Conservation (phyloP, 2,888 invertebrate species). For the Deilephila porcellus region DNA sequence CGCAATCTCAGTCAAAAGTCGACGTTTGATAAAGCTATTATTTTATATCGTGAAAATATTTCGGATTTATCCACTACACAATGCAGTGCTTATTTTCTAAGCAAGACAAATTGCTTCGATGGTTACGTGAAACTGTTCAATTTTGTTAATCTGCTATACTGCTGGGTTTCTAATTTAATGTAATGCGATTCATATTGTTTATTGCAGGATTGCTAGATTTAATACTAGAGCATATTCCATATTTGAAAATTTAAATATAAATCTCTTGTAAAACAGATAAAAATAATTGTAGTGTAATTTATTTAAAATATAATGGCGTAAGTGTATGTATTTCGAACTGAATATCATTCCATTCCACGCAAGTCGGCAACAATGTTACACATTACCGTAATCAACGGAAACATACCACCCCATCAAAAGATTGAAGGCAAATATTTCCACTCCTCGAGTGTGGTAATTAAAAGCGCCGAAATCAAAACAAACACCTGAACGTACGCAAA, state of each 20-base stretch:
- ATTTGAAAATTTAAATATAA: background rate
- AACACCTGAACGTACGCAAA: slow-evolving; percentile 32
- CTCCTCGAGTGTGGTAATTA: background rate
- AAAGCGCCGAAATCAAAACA: slow-evolving; percentile 27
- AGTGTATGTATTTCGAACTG: too few relatives aligned
- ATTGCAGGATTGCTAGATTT: background rate
- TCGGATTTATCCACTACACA: slow-evolving; percentile 50
- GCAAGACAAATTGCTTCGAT: slow-evolving; percentile 34
- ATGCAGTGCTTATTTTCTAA: slow-evolving; percentile 49
- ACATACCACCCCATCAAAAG: slow-evolving; percentile 1
- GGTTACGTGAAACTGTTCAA: slow-evolving; percentile 9
- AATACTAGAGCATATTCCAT: background rate
- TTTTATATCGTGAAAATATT: slow-evolving; percentile 61
- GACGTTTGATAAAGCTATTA: slow-evolving; percentile 77
- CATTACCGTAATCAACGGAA: background rate
- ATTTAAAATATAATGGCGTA: too few relatives aligned
- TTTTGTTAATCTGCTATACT: slow-evolving; percentile 21
- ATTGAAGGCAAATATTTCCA: background rate
- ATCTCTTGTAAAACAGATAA: background rate
- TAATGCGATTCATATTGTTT: slow-evolving; percentile 9
- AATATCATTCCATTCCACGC: too few relatives aligned
- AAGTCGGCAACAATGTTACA: background rate
- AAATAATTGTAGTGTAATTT: background rate
- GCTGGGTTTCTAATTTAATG: slow-evolving; percentile 9
- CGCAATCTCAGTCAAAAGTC: slow-evolving; percentile 79